A percentile compares a stretch with the other conserved stretches of the same genome.
These are phyloP conservation scores for Sander lucioperca DNA, from an alignment of 2,113 vertebrate genomes.

Conservation along the genomic window DNA sequence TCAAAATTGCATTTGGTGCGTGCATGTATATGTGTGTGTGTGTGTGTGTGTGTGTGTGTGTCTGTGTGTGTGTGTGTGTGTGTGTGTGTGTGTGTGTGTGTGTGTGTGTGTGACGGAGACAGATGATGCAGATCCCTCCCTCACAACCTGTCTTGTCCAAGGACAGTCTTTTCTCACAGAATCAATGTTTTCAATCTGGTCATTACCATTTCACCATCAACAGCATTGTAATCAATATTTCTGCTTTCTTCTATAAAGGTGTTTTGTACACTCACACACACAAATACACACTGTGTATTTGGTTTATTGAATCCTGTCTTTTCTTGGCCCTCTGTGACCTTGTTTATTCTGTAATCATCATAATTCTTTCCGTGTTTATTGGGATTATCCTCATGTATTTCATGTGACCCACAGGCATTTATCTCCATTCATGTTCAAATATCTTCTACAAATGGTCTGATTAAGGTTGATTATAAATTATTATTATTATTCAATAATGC, in stretches of 20 bases:
- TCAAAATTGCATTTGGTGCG: neutral
- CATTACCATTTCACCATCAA: conserved; percentile 56
- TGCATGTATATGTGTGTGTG: too few relatives aligned
- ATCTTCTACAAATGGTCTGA: neutral
- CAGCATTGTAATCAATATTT: conserved; percentile 56
- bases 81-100: neutral
- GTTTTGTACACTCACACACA: conserved; percentile 2
- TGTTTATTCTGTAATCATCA: conserved; percentile 37
- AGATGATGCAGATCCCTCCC: conserved; percentile 13
- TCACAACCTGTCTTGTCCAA: conserved; percentile 39
- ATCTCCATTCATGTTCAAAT: conserved; percentile 1
- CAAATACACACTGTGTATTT: conserved; percentile 5
- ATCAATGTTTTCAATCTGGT: conserved; percentile 65
- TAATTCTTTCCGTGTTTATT: conserved; percentile 32
- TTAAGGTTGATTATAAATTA: conserved; percentile 5
- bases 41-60: too few relatives aligned
- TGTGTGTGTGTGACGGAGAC: neutral
- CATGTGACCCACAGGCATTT: conserved; percentile 21
- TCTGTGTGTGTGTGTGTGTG: too few relatives aligned
- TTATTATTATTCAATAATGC: conserved; percentile 3
- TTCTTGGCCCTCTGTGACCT: conserved; percentile 31
- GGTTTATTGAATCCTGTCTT: conserved; percentile 19
- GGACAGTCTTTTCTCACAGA: conserved; percentile 41
- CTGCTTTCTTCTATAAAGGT: conserved; percentile 16
- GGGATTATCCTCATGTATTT: conserved; percentile 40